Evolutionary conservation across 2,797 vertebrate species (phyloP).

Genomic region (Melopsittacus undulatus): DNA sequence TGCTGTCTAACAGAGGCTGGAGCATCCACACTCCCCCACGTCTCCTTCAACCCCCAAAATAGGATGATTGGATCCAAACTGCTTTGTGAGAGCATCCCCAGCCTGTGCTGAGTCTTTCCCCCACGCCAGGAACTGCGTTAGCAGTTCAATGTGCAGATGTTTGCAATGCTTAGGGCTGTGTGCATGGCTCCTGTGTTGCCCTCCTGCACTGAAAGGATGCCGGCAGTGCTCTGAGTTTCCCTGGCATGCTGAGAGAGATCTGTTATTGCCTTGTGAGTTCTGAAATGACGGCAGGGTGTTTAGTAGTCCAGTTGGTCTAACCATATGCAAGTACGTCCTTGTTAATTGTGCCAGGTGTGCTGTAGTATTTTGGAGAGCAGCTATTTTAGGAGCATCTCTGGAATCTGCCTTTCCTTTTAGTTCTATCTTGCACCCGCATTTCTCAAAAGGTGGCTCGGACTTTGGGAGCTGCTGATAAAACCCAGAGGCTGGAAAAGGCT

Average conservation of each 20-base stretch:
- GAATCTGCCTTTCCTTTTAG: background rate
- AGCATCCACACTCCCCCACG: background rate
- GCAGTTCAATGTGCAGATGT: fast-evolving
- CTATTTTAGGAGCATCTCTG: background rate
- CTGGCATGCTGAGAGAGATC: background rate
- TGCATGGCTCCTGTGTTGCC: fast-evolving
- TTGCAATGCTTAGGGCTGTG: fast-evolving
- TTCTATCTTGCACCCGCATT: background rate
- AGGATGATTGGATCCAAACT: background rate
- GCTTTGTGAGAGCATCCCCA: background rate
- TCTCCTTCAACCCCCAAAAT: background rate
- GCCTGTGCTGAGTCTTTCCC: background rate
- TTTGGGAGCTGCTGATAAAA: background rate
- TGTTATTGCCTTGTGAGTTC: background rate
- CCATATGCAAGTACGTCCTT: background rate
- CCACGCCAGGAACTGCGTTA: background rate
- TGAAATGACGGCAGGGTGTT: background rate
- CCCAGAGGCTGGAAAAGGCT: background rate
- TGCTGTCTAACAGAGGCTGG: background rate
- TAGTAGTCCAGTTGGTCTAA: background rate
- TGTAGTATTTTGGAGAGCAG: fast-evolving
- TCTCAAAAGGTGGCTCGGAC: background rate
- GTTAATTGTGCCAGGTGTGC: conserved; percentile 23
- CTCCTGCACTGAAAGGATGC: background rate
- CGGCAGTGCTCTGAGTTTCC: background rate